Base-by-base conservation (phyloP, 2,888 invertebrate genomes). In the Athalia rosae region DNA sequence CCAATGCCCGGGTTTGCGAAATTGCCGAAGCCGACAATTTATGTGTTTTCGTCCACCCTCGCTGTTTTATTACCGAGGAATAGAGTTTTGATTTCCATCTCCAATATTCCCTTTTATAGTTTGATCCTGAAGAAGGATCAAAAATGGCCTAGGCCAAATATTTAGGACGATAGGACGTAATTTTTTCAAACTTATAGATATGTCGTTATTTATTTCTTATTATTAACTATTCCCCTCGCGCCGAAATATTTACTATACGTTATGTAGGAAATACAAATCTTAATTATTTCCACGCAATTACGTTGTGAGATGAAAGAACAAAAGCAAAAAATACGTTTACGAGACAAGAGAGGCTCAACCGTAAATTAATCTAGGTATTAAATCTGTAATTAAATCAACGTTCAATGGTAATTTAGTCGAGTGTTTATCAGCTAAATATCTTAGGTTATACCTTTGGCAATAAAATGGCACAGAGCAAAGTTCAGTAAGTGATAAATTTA, bases 41-140 rank as follows among this genome's bases (percentile, higher is more conserved):
- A 71, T 71, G 71, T 71, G 58, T 71, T 71, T 71, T 71, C 71
- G 71, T 66, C n/a, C 43, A 71, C 71, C 71, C 71, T 71, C 71
- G 61, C 61, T 71, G 71, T 41, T 71, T 71, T 71, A 71, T 71
- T 58, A 45, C 71, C 56, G 2, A n/a, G 58, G 58, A 28, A 71
- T 71, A 45, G 56, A 58, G 71, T 71, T 71, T 71, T 71, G 71
- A 71, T 71, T 71, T 58, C 71, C 71, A 71, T 71, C 71, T 71
- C 28, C 43, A 56, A 71, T 58, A 71, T 71, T 58, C n/a, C 58
- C 56, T 45, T 50, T 28, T 2, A 53, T 53, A 53, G 56, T 56
- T 15, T 15, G 58, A 45, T 71, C 71, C 45, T 67, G 15, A 41
- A n/a, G 53, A 50, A 13, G 41, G 48, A n/a, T 53, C 28, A 53